These are phyloP conservation scores for Dascyllus trimaculatus DNA, from an alignment of 2,113 vertebrate species.

Conservation along the genomic window DNA sequence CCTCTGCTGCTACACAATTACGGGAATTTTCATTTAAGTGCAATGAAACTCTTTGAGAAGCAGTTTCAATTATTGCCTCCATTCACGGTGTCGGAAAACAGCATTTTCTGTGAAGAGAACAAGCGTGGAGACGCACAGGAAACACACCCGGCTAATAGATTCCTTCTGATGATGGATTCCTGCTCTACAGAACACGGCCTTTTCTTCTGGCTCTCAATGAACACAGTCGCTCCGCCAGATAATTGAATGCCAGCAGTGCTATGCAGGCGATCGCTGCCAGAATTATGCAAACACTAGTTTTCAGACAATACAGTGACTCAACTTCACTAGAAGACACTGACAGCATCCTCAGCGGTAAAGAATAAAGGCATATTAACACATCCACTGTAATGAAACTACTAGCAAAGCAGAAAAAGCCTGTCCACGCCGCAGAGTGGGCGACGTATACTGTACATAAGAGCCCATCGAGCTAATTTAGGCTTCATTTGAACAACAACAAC, in stretches of 20 bases:
- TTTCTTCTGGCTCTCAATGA: constrained; percentile 29
- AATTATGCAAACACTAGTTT: constrained; percentile 45
- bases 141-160: neutral
- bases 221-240: constrained; percentile 42
- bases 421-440: constrained; percentile 30
- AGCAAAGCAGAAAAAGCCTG: constrained; percentile 20
- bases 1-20: neutral
- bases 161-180: constrained; percentile 40
- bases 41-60: constrained; percentile 4
- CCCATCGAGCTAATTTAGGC: constrained; percentile 45
- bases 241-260: constrained; percentile 53
- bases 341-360: constrained; percentile 14
- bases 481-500: constrained; percentile 53
- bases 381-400: constrained; percentile 26
- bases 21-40: neutral
- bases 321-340: neutral
- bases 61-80: constrained; percentile 18
- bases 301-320: constrained; percentile 27
- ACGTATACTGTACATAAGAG: constrained; percentile 11
- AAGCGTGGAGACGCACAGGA: neutral
- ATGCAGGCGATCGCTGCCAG: constrained; percentile 11
- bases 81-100: constrained; percentile 10
- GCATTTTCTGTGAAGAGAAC: neutral
- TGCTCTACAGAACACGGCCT: constrained; percentile 26
- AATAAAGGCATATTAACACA: neutral